These are phyloP conservation scores for Orthonychiurus folsomi DNA, from an alignment of 2,888 invertebrate genomes.

Conservation along the genomic window DNA sequence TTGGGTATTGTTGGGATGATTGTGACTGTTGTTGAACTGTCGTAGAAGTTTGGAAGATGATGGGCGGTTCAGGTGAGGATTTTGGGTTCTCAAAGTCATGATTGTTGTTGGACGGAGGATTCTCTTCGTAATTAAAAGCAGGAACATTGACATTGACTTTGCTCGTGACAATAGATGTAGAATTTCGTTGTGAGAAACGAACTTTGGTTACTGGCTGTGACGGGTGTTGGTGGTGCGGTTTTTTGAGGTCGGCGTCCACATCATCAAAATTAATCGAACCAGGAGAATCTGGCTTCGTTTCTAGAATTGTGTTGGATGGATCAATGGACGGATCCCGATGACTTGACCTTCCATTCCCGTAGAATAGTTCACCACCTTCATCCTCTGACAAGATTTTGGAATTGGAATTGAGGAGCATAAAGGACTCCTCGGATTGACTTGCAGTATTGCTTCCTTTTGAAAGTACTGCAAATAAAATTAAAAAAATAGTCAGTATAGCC, in stretches of 20 bases:
- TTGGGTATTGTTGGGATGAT: neutral
- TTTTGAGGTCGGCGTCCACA: neutral
- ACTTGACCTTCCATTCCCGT: neutral
- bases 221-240: neutral
- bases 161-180: constrained; percentile 9
- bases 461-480: constrained; percentile 27
- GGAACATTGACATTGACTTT: constrained; percentile 6
- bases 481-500: no score
- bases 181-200: constrained; percentile 14
- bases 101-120: neutral
- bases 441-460: constrained; percentile 37
- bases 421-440: constrained; percentile 35
- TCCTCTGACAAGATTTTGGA: neutral
- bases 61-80: neutral
- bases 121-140: neutral
- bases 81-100: no score
- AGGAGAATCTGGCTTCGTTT: neutral
- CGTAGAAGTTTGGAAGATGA: neutral
- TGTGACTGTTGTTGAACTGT: neutral
- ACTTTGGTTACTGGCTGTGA: constrained; percentile 5
- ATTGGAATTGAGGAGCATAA: neutral
- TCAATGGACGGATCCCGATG: neutral
- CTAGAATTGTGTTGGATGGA: neutral
- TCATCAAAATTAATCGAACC: neutral
- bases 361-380: neutral